phyloP scores from a whole-genome alignment of 1,140 invertebrate genomes.

The Dinoponera quadriceps region DNA sequence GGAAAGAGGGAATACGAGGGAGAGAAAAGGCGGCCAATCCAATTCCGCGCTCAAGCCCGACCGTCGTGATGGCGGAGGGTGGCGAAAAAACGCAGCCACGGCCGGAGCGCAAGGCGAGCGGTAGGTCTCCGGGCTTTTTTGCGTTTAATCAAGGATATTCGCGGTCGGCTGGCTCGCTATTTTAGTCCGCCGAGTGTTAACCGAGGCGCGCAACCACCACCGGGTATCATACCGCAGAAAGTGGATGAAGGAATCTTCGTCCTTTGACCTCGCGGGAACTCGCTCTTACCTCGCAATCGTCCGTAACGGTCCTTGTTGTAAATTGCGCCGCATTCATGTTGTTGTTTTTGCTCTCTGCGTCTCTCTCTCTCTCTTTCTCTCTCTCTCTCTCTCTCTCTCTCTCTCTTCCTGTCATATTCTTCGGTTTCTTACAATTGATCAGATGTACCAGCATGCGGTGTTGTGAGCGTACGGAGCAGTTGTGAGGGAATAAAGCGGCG shows the following conservation, averaged over 20 bases:
- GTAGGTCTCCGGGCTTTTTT: slow-evolving; percentile 73
- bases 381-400: too few species aligned
- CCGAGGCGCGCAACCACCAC: slow-evolving; percentile 71
- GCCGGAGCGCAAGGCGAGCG: slow-evolving; percentile 61
- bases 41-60: slow-evolving; percentile 74
- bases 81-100: slow-evolving; percentile 71
- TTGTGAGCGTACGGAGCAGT: too few species aligned
- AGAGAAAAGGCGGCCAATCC: slow-evolving; percentile 73
- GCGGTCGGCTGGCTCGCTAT: slow-evolving; percentile 79
- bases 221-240: slow-evolving; percentile 73
- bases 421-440: not conserved
- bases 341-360: slow-evolving; percentile 40
- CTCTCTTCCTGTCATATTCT: slow-evolving; percentile 29
- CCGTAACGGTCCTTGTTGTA: slow-evolving; percentile 43
- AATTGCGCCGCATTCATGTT: not conserved
- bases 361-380: too few species aligned
- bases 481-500: not conserved
- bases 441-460: not conserved
- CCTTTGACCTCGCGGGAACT: slow-evolving; percentile 67
- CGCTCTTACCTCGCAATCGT: slow-evolving; percentile 25
- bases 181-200: slow-evolving; percentile 74
- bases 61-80: slow-evolving; percentile 72
- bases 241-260: slow-evolving; percentile 75
- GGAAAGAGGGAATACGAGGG: slow-evolving; percentile 44
- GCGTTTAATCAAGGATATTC: slow-evolving; percentile 84